Base-by-base conservation (phyloP, 2,113 vertebrate genomes). In the Anthoscopus minutus region DNA sequence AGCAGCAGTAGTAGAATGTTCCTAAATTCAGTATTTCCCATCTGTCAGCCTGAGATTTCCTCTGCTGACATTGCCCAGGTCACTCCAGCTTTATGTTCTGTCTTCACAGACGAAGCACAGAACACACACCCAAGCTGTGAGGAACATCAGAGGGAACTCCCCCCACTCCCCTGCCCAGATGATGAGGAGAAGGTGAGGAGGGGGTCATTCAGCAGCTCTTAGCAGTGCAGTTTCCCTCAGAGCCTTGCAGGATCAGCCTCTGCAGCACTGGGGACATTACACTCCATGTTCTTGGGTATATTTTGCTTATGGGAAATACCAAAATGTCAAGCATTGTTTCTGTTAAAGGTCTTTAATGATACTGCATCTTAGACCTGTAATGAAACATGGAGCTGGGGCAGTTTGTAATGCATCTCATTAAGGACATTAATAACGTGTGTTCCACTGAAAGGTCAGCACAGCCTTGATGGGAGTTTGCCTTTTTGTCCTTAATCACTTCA, bases 251-350 rank as follows among this genome's bases (percentile, higher is more conserved):
- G 30, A 38, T 44, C 54, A 92, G 84, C 65, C 96, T 74, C 56
- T 77, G 93, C 95, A 91, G 83, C 70, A 33, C 60, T 22, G 44
- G 31, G 95, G 74, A 72, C 80, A 78, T 96, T 88, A 70, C 18
- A 95, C 77, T 94, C 81, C 93, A 18, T 74, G 82, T 74, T 96
- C 96, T 22, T 92, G 86, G 87, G 70, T 73, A 64, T 91, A 88
- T 96, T 97, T 98, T 97, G 97, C 97, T 98, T 97, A 96, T 97
- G 97, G 97, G 97, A 98, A 98, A 97, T 97, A 98, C 89, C 97
- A 98, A 98, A 98, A 98, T 98, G 98, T 98, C 98, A 98, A 98
- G 96, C 95, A 97, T 70, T 98, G 98, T 98, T 98, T 98, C 98
- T 97, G 97, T 95, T 96, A 98, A 98, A 98, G 97, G 97, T 98